Evolutionary conservation across 2,888 invertebrate genomes (phyloP), one percentile per base, ranked within the genome.

Genomic region (Scaptomyza flava): DNA sequence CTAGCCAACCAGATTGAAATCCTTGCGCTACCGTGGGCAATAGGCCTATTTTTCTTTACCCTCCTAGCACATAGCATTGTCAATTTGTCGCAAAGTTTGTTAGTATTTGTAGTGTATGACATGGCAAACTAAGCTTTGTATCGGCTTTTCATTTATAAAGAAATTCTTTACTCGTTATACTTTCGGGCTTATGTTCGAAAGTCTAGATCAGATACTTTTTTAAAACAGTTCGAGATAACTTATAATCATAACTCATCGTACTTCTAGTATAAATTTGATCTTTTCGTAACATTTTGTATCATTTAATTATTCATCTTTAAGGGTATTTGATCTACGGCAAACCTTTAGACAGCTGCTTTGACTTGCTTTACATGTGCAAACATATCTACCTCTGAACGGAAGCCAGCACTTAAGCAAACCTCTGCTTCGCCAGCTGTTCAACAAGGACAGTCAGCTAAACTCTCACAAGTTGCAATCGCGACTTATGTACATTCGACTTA

Each of bases 1-100:
- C 59, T 75, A 68, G 72, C 60, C 68, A 75, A 57, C 47, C 64
- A 52, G 63, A 75, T 77, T 72, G 72, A 72, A 74, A 72, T 77
- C 61, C 73, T 51, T 57, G 14, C 54, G 41, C 17, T 34, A 58
- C 54, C 57, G 46, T 38, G 33, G 64, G 56, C 36, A 46, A 42
- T 50, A 43, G 53, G 57, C 54, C 30, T 27, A 17, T 34, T 27
- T 6, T 3, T 3, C 14, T 34, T 3, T 23, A 23, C 30, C 23
- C n/a, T n/a, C 30, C 64, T 31, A 31, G 3, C 14, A 23, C 42
- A 30, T 34, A 34, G 65, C 51, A n/a, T 31, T 31, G 5, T 6
- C 8, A 30, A 11, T 51, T 27, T 31, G 3, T 5, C 9, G 17
- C 6, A 34, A 7, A 38, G 38, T 38, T 0, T 38, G n/a, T 38